Evolutionary conservation across 2,797 vertebrate genomes (phyloP), one percentile per base, ranked within the genome.

Genomic region (Platalea minor): DNA sequence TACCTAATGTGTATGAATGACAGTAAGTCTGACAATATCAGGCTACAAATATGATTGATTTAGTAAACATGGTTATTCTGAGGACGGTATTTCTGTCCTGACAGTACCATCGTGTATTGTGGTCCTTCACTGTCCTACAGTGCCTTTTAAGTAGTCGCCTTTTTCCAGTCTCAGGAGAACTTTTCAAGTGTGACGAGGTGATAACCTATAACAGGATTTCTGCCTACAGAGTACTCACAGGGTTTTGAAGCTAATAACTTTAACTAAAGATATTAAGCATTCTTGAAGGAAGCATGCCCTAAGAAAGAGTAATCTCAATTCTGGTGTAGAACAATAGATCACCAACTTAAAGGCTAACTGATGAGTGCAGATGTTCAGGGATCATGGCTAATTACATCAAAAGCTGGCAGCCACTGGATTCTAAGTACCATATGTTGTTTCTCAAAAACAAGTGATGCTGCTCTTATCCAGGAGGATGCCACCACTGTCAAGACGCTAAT

Each of bases 321-420:
- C 89, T 2, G 2, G 67, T 31, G 54, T 21, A 86, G 73, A 96
- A 97, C 95, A 97, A 96, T 94, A 94, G 95, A 93, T 92, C 89
- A 85, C 88, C 84, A 95, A 93, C 76, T 91, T 94, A 92, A 95
- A 94, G 93, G 92, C 89, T 96, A 96, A 81, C 92, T 86, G 95
- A 92, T 90, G 85, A 89, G 46, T 96, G 61, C 93, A 96, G 87
- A 96, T 97, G 93, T 97, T 96, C 95, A 85, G 92, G 77, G 93
- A 96, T 97, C 93, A 69, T 86, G 85, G 85, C 91, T 97, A 96
- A 97, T 96, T 96, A 92, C 91, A 96, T 94, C 96, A 96, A 92
- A 97, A 97, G 76, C 93, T 96, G 96, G 82, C 92, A 97, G 90
- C 88, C 93, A 89, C 94, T 97, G 96, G 94, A 93, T 95, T 96